Conservation (phyloP, 2,888 invertebrate genomes). For the Tupiocoris notatus region DNA sequence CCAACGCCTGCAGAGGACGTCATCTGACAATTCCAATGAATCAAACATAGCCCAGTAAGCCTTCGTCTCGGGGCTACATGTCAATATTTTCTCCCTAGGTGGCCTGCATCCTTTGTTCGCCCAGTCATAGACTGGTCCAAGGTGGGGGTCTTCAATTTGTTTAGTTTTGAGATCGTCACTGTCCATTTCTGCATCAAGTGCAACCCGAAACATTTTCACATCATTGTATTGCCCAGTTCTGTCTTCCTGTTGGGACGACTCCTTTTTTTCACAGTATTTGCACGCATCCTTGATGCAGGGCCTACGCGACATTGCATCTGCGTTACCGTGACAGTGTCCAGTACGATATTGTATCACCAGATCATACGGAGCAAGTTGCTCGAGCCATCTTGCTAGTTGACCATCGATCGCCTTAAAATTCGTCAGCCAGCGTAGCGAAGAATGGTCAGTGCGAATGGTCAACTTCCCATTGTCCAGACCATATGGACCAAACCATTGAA, state of each 20-base stretch:
- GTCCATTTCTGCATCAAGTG: background rate
- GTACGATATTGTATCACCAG: slow-evolving; percentile 50
- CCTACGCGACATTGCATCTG: slow-evolving; percentile 49
- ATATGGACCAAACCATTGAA: background rate
- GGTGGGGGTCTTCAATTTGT: background rate
- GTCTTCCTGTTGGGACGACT: background rate
- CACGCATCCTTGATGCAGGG: slow-evolving; percentile 35
- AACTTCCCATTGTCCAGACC: background rate
- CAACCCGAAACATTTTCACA: background rate
- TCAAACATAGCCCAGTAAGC: background rate
- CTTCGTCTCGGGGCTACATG: background rate
- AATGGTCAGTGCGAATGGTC: background rate
- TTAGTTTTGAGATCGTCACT: background rate
- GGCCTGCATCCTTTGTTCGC: background rate
- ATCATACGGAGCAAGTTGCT: slow-evolving; percentile 51
- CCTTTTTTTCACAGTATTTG: background rate
- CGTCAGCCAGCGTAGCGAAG: slow-evolving; percentile 1
- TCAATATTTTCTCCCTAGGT: background rate
- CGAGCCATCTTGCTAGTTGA: slow-evolving; percentile 51
- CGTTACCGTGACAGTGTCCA: slow-evolving; percentile 48
- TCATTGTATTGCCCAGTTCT: background rate
- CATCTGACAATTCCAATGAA: background rate
- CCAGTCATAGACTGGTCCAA: background rate
- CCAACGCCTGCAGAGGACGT: background rate
- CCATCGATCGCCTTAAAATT: slow-evolving; percentile 10